Percentiles rank a stretch among this genome's conserved stretches.
Evolutionary conservation across 2,888 invertebrate genomes (phyloP).

Genomic region (Parthenolecanium corni): DNA sequence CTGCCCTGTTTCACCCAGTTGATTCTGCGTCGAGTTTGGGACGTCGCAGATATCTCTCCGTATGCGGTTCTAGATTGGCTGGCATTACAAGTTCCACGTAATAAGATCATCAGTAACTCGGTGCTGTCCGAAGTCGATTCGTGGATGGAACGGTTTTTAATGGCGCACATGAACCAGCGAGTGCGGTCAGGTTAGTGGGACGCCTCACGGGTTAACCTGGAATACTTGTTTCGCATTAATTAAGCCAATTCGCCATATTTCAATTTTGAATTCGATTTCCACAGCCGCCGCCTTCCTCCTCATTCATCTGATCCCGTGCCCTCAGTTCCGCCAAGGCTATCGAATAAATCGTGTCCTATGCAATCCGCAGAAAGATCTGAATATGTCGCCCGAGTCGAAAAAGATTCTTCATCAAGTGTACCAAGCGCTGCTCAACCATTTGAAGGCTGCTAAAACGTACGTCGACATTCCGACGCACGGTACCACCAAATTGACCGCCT

Average conservation of each 20-base stretch:
- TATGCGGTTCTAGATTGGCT: slow-evolving; percentile 89
- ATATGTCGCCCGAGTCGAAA: slow-evolving; percentile 48
- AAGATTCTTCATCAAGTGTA: slow-evolving; percentile 46
- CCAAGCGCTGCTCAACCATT: slow-evolving; percentile 39
- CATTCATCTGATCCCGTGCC: slow-evolving; percentile 80
- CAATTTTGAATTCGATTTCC: slow-evolving; percentile 32
- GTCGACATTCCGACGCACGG: slow-evolving; percentile 77
- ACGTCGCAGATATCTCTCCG: slow-evolving; percentile 78
- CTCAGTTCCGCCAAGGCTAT: slow-evolving; percentile 80
- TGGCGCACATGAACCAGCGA: slow-evolving; percentile 71
- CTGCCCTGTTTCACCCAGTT: slow-evolving; percentile 84
- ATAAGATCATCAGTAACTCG: slow-evolving; percentile 82
- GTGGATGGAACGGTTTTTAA: slow-evolving; percentile 81
- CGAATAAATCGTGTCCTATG: slow-evolving; percentile 48
- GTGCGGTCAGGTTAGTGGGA: slow-evolving; percentile 61
- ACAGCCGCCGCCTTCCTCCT: slow-evolving; percentile 76
- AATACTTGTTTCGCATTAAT: not conserved
- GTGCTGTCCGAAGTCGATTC: slow-evolving; percentile 81
- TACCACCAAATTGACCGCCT: slow-evolving; percentile 81
- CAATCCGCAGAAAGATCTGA: slow-evolving; percentile 39
- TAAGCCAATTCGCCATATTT: not conserved
- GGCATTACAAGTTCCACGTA: slow-evolving; percentile 66
- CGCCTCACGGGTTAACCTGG: not conserved
- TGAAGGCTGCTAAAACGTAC: slow-evolving; percentile 74
- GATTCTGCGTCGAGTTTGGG: slow-evolving; percentile 78